Conservation (phyloP, 2,888 invertebrate genomes). For the Mallateleia sp. region DNA sequence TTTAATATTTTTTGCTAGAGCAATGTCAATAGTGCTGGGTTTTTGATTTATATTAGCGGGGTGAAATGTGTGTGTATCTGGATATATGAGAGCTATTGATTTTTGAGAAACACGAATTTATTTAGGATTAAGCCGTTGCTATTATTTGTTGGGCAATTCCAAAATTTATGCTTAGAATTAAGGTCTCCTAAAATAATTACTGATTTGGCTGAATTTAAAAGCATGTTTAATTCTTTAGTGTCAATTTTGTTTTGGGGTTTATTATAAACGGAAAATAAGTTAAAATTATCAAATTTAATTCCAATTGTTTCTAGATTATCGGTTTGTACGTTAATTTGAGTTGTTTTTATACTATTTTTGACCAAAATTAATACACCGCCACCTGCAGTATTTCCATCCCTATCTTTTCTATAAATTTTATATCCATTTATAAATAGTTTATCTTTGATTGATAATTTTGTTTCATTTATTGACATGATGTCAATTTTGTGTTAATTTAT, state of each 20-base stretch:
- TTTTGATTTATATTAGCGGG: not conserved
- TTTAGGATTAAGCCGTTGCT: not conserved
- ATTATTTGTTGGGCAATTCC: not conserved
- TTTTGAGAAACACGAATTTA: too few species aligned
- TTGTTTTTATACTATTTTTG: not conserved
- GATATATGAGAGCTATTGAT: not conserved
- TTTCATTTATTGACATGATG: slow-evolving; percentile 1
- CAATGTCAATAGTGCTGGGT: not conserved
- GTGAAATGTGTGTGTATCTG: not conserved
- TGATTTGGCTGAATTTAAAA: not conserved
- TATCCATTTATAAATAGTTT: not conserved
- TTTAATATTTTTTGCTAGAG: not conserved
- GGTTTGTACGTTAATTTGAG: too few species aligned
- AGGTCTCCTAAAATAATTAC: slow-evolving; percentile 28
- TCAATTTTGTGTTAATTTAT: not conserved
- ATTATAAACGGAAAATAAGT: slow-evolving; percentile 17
- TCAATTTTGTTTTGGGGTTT: not conserved
- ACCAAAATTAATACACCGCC: slow-evolving; percentile 15
- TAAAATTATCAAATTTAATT: not conserved
- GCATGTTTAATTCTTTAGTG: not conserved
- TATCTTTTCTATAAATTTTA: not conserved
- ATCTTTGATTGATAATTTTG: not conserved
- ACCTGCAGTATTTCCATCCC: not conserved
- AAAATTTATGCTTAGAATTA: slow-evolving; percentile 11
- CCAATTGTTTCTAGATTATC: too few species aligned